Evolutionary conservation across 2,888 invertebrate genomes (phyloP).

Genomic region (Drosophila picticornis): DNA sequence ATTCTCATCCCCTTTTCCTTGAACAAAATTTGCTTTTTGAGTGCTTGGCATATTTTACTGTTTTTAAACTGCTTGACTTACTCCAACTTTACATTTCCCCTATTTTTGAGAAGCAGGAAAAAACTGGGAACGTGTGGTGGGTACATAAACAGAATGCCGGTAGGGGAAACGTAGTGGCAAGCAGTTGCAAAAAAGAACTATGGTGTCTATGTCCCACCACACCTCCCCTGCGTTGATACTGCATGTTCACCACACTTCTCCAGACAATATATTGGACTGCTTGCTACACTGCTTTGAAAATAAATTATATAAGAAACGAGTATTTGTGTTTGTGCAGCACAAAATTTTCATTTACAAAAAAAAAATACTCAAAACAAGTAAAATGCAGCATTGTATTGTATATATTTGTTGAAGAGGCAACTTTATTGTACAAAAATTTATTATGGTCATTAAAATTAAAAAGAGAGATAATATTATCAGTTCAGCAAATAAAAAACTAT

Average conservation of each 20-base stretch:
- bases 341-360: background rate
- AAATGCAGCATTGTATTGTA: no score
- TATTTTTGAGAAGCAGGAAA: background rate
- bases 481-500: no score
- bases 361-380: no score
- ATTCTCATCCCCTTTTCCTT: no score
- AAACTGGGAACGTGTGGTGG: background rate
- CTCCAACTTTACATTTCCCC: background rate
- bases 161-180: background rate
- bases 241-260: background rate
- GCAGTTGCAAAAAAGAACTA: background rate
- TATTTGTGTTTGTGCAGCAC: background rate
- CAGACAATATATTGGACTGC: background rate
- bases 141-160: background rate
- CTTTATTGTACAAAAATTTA: no score
- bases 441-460: no score
- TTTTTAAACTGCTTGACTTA: background rate
- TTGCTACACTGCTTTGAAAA: background rate
- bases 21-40: background rate
- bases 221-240: background rate
- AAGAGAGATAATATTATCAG: no score
- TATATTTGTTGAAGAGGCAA: no score
- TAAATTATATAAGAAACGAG: background rate
- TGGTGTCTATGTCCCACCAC: background rate
- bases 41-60: background rate